phyloP scores from a whole-genome alignment of 2,113 vertebrate genomes.

The Egretta garzetta region DNA sequence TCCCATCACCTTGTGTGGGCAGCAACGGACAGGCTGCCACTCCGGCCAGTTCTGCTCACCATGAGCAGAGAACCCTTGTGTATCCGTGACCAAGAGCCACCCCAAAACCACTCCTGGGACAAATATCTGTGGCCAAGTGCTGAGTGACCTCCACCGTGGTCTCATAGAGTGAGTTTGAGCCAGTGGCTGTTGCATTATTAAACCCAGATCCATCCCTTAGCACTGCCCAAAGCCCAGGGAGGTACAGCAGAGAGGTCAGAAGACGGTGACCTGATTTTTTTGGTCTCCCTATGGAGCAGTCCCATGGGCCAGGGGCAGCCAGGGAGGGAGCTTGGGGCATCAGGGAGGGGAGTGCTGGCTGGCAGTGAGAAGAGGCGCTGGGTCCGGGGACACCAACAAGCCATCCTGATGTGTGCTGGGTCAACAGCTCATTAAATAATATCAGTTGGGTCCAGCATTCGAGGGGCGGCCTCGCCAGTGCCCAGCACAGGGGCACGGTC shows the following conservation, averaged over 20 bases:
- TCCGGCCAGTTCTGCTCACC: background rate
- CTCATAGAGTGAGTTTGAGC: background rate
- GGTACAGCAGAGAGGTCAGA: background rate
- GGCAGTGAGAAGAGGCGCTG: background rate
- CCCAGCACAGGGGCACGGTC: no score
- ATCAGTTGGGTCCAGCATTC: no score
- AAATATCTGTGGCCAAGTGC: accelerated
- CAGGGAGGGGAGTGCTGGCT: background rate
- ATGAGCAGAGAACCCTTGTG: accelerated
- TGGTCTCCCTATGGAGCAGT: no score
- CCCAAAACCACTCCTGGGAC: accelerated
- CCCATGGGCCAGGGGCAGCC: background rate
- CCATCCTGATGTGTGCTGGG: accelerated
- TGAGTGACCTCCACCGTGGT: accelerated
- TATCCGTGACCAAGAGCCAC: background rate
- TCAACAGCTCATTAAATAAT: background rate
- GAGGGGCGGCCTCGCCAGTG: no score
- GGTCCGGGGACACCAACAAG: background rate
- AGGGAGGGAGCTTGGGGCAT: background rate
- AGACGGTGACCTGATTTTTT: background rate
- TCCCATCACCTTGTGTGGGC: background rate
- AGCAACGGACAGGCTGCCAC: background rate
- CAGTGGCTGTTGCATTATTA: no score
- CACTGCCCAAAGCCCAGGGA: background rate
- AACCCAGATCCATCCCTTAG: background rate